Percentiles rank a stretch among this genome's conserved stretches.
Conservation (phyloP, 2,113 vertebrate genomes). For the Accipiter cooperii region DNA sequence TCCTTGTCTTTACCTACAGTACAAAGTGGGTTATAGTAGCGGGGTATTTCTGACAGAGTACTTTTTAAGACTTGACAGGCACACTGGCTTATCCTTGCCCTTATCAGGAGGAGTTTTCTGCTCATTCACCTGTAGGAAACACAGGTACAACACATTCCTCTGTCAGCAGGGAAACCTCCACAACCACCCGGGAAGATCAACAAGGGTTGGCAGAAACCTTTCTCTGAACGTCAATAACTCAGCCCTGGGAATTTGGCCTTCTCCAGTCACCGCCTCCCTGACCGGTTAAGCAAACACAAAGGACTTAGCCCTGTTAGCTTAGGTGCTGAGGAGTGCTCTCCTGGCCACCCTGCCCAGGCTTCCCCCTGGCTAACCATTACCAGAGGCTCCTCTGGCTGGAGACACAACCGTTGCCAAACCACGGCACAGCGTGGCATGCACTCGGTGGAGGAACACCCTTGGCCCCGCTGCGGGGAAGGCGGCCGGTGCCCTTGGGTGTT, state of each 20-base stretch:
- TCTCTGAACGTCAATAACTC: conserved; percentile 4
- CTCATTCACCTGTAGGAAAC: conserved; percentile 37
- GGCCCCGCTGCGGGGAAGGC: background rate
- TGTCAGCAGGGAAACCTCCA: conserved; percentile 6
- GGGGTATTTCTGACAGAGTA: background rate
- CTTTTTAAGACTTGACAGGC: background rate
- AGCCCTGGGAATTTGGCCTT: background rate
- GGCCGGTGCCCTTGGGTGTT: accelerated
- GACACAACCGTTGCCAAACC: background rate
- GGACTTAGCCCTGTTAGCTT: background rate
- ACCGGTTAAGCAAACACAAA: conserved; percentile 14
- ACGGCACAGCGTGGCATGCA: background rate
- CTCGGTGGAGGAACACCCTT: background rate
- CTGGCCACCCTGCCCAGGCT: background rate
- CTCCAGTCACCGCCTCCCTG: background rate
- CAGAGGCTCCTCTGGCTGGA: background rate
- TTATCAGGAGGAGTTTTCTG: background rate
- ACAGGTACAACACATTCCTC: background rate
- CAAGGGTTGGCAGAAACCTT: conserved; percentile 7
- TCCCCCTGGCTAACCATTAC: background rate
- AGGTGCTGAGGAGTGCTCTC: background rate
- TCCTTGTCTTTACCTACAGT: background rate
- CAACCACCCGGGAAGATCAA: background rate
- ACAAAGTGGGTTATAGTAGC: background rate
- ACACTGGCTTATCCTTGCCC: background rate